A percentile compares a stretch with the other conserved stretches of the same genome.
phyloP scores from a whole-genome alignment of 1,140 invertebrate genomes.

The Parasteatoda tepidariorum region DNA sequence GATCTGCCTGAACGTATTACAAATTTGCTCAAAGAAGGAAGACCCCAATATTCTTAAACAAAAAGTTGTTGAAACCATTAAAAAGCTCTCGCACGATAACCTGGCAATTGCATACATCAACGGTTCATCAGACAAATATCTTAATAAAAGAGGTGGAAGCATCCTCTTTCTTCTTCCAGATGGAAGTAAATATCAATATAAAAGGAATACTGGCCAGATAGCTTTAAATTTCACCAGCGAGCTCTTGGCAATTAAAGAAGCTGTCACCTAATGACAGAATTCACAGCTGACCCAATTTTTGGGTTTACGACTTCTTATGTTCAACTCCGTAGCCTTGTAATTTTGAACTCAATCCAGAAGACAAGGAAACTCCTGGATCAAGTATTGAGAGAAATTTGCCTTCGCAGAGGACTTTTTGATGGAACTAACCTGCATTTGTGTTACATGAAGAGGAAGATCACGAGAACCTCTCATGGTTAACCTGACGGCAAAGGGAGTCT shows the following conservation, averaged over 20 bases:
- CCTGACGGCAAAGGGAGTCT: too few species aligned
- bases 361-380: too few species aligned
- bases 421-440: too few species aligned
- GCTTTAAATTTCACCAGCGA: not conserved
- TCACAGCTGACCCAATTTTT: too few species aligned
- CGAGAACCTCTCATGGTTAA: too few species aligned
- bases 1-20: not conserved
- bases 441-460: too few species aligned
- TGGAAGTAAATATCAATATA: not conserved
- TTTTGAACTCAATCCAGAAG: too few species aligned
- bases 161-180: constrained; percentile 3
- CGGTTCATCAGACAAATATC: not conserved
- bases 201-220: not conserved
- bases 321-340: too few species aligned
- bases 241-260: constrained; percentile 6
- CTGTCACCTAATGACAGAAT: not conserved
- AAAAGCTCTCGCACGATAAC: not conserved
- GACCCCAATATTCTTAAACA: not conserved
- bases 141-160: not conserved
- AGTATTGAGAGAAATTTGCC: too few species aligned
- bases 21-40: not conserved
- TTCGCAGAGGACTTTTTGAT: too few species aligned
- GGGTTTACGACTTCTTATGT: too few species aligned
- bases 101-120: not conserved
- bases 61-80: not conserved